A percentile compares a stretch with the other conserved stretches of the same genome.
These are phyloP conservation scores for Pipa parva DNA, from an alignment of 2,113 vertebrate species.

Conservation along the genomic window DNA sequence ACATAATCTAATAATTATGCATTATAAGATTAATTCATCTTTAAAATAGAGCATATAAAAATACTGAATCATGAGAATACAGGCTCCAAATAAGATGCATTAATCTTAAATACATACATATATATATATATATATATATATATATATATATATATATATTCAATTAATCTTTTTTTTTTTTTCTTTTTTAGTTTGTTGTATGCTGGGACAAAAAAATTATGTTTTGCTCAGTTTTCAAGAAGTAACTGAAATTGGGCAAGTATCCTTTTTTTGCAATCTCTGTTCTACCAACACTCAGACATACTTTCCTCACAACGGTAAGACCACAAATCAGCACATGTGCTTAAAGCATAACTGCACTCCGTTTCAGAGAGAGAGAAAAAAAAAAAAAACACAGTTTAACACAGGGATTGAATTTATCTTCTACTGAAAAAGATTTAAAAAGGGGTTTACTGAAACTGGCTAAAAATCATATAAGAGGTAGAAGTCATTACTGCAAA, in stretches of 20 bases:
- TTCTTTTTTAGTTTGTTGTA: no score
- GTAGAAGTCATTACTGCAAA: background rate
- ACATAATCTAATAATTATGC: no score
- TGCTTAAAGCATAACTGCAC: slow-evolving; percentile 27
- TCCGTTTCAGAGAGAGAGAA: slow-evolving; percentile 30
- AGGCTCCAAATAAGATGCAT: no score
- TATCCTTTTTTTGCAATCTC: slow-evolving; percentile 70
- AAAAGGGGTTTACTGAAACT: slow-evolving; percentile 26
- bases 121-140: no score
- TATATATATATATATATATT: no score
- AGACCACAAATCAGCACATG: slow-evolving; percentile 40
- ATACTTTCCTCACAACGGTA: slow-evolving; percentile 43
- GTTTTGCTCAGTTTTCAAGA: slow-evolving; percentile 51
- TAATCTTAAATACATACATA: no score
- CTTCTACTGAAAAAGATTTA: slow-evolving; percentile 10
- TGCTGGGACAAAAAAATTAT: no score
- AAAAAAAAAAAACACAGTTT: background rate
- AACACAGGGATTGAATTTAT: slow-evolving; percentile 4
- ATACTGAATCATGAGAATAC: no score
- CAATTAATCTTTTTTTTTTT: no score
- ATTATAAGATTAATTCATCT: no score
- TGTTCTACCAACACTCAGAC: slow-evolving; percentile 44
- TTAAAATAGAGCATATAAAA: no score
- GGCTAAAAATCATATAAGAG: slow-evolving; percentile 22
- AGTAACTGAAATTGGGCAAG: slow-evolving; percentile 68